Evolutionary conservation across 2,797 vertebrate genomes (phyloP), one percentile per base, ranked within the genome.

Genomic region (Oreortyx pictus): DNA sequence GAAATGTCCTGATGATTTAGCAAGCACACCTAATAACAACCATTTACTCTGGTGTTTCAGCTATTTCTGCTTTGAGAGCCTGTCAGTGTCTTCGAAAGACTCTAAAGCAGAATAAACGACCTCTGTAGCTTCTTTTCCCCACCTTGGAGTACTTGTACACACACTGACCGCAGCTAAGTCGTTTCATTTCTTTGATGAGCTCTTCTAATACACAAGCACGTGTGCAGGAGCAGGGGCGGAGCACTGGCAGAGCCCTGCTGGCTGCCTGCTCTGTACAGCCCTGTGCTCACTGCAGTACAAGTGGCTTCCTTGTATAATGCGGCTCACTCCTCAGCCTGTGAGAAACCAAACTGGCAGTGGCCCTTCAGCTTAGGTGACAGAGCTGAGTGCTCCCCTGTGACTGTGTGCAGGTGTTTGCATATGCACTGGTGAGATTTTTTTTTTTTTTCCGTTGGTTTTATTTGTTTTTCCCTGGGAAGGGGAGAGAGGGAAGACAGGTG

Each of bases 281-380:
- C 2, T 0, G 24, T 79, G 64, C 66, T 74, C 64, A 64, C 71
- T 24, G 18, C 6, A 2, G 66, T 8, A 1, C 1, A 20, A 27
- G 0, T 22, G 4, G 60, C 31, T 20, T 31, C 86, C 86, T 78
- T 82, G 86, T 68, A 65, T 76, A 47, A 4, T 0, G 1, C 65
- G 0, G 1, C 9, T 78, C 82, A 46, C 78, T 92, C 73, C 83
- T 93, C 82, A 93, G 80, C 79, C 83, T 76, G 52, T 43, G 64
- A 91, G 92, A 75, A 91, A 64, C 87, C 12, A 72, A 94, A 77
- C 70, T 92, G 85, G 72, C 70, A n/a, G 82, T 80, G 66, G 76
- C 60, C 75, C 87, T 95, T 91, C 66, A 56, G 0, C 62, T 62
- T 70, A 49, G 66, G 31, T 3, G 13, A 88, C 70, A 80, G 25